Evolutionary conservation across 2,113 vertebrate species (phyloP), one percentile per base, ranked within the genome.

Genomic region (Cyprinus carpio): DNA sequence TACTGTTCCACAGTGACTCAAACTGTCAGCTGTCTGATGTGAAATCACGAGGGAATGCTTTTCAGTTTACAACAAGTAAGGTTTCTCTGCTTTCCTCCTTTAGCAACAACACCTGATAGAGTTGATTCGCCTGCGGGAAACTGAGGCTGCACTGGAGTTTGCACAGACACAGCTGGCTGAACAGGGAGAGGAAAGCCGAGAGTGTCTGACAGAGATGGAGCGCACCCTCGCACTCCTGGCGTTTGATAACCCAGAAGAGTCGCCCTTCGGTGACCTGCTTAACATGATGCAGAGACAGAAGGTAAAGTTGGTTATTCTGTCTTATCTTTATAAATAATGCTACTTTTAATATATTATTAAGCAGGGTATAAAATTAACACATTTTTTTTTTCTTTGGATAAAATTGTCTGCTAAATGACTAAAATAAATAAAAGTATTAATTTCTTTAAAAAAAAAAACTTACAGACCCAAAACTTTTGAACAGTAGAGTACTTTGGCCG

Each of bases 211-310:
- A 0, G 98, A 99, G 91, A 99, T 99, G 98, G 98, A 99, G 88
- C 96, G 97, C 81, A 99, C 98, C 0, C 94, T 99, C 91, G 98
- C 98, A 16, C 91, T 99, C 90, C 93, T 99, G 87, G 98, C 98
- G 23, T 99, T 99, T 8, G 97, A 99, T 90, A 99, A 97, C 91
- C 98, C 98, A 0, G 98, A 99, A 83, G 97, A 99, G 69, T 99
- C 97, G 0, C 98, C 98, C 2, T 99, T 99, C 58, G 98, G 98
- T 85, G 98, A 99, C 91, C 93, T 99, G 85, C 97, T 99, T 6
- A 97, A 99, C 90, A 98, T 97, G 96, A 97, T 99, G 97, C 98
- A 99, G 90, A 93, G 98, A 86, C 98, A 99, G 94, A 99, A 99
- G 96, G 97, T 98, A 92, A 79, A 31, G 12, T 37, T 60, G 56